Base-by-base conservation (phyloP, 1,140 invertebrate species). In the Nasonia vitripennis region DNA sequence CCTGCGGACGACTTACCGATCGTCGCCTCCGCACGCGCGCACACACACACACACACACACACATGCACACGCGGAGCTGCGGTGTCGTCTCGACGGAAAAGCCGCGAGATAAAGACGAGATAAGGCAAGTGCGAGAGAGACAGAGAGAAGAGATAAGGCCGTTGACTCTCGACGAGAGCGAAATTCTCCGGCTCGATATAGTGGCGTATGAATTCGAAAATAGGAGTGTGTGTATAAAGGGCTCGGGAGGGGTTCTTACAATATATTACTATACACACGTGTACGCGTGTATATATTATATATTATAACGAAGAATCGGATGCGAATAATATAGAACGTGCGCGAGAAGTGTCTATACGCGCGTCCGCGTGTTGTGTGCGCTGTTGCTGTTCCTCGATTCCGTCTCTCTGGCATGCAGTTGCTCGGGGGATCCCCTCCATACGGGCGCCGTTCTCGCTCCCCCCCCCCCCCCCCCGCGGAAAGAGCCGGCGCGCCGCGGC, bases 91-190 rank as follows among this genome's bases (percentile, higher is more conserved):
- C 55, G 6, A n/a, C 20, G 55, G 55, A 62, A 62, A 20, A 62
- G 20, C 7, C 55, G 55, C 55, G 55, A 62, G 55, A 62, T 62
- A 62, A 62, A 20, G 55, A n/a, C 55, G 55, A 62, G 55, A 62
- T 62, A 62, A 67, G 20, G 31, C 2, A 23, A 12, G 55, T 20
- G 55, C n/a, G 55, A 78, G 77, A 31, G 31, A 75, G 37, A 74
- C 23, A 73, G 51, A 83, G 34, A 37, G n/a, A 78, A 45, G 31
- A 83, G 90, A 91, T 90, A 91, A 90, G 91, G 91, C 89, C 91
- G 88, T 91, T 91, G 90, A 91, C 90, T 90, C 87, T 87, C 87
- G 85, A 86, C 87, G 17, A 62, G 85, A 62, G 85, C 89, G 90
- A 67, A 90, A 91, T 90, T 90, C 88, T 89, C 68, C 88, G 81